phyloP scores from a whole-genome alignment of 1,140 invertebrate species.

The Charaxes varanes region DNA sequence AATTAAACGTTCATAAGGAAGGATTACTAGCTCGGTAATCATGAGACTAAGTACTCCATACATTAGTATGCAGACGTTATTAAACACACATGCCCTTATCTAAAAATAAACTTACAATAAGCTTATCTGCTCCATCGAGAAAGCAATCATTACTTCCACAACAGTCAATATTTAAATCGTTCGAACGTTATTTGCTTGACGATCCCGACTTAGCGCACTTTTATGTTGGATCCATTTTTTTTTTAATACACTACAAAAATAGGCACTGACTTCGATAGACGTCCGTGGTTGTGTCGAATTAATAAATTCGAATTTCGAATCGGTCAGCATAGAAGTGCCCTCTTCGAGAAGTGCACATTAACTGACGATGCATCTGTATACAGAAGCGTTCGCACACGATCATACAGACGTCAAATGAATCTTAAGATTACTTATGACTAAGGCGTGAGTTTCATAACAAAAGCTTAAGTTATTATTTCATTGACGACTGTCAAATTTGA shows the following conservation, averaged over 20 bases:
- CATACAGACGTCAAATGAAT: conserved; percentile 21
- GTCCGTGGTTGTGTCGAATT: no score
- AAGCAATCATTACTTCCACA: conserved; percentile 4
- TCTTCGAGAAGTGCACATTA: conserved; percentile 27
- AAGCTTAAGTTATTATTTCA: background rate
- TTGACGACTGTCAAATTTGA: conserved; percentile 5
- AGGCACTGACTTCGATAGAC: no score
- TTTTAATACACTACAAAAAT: no score
- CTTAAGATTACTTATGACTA: conserved; percentile 28
- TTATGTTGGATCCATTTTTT: no score
- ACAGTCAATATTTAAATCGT: conserved; percentile 4
- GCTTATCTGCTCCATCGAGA: conserved; percentile 19
- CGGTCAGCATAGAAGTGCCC: conserved; percentile 29
- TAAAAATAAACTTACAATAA: conserved; percentile 28
- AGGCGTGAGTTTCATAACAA: conserved; percentile 13
- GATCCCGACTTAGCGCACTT: background rate
- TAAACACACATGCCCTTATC: conserved; percentile 23
- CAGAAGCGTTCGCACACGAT: conserved; percentile 19
- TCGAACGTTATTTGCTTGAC: background rate
- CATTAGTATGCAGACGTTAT: conserved; percentile 5
- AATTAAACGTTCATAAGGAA: no score
- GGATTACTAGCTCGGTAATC: no score
- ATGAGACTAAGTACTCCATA: background rate
- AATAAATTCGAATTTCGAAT: conserved; percentile 12
- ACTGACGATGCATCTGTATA: conserved; percentile 46